These are phyloP conservation scores for Passer montanus DNA, from an alignment of 2,113 vertebrate genomes.

Conservation along the genomic window DNA sequence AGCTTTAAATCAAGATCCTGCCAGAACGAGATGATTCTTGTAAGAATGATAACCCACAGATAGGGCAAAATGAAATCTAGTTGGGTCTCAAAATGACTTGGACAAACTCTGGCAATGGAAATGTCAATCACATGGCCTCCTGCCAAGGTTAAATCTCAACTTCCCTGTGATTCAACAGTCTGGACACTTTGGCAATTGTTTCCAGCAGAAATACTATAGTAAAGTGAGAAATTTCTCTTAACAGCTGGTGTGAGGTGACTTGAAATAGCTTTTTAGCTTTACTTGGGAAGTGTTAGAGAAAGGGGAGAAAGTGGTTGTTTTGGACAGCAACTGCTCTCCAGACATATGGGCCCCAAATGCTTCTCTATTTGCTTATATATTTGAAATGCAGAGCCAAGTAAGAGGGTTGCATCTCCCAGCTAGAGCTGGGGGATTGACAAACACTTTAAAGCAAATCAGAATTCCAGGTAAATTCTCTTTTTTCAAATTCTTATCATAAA, in stretches of 20 bases:
- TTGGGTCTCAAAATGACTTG: conserved; percentile 64
- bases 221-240: conserved; percentile 32
- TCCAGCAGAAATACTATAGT: not conserved
- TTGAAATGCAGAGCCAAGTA: not conserved
- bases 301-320: not conserved
- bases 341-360: not conserved
- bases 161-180: conserved; percentile 32
- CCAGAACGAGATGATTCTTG: conserved; percentile 63
- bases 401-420: not conserved
- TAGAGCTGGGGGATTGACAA: not conserved
- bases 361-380: not conserved
- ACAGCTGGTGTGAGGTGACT: not conserved
- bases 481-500: not conserved
- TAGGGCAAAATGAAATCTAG: conserved; percentile 70
- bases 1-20: conserved; percentile 75
- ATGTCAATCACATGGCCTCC: conserved; percentile 66
- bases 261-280: conserved; percentile 4
- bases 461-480: not conserved
- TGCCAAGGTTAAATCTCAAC: conserved; percentile 68
- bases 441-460: not conserved
- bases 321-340: not conserved
- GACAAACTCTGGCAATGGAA: conserved; percentile 63
- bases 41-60: conserved; percentile 74
- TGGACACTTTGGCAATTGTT: conserved; percentile 42
- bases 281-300: not conserved